A percentile compares a stretch with the other conserved stretches of the same genome.
Evolutionary conservation across 1,140 invertebrate species (phyloP).

Genomic region (Drosophila insularis): DNA sequence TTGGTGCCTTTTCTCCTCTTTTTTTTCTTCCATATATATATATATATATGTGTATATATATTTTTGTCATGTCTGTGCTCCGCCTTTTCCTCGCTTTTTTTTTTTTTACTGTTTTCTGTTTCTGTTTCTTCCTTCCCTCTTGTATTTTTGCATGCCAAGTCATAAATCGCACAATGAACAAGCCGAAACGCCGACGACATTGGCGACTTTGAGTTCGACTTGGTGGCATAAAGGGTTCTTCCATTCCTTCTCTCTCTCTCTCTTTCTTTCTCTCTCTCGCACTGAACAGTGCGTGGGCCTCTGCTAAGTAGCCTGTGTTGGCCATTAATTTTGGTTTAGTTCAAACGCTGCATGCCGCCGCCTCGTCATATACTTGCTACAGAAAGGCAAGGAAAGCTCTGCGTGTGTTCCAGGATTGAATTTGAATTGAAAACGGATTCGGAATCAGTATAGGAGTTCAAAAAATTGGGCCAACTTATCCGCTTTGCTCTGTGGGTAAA

Average conservation of each 20-base stretch:
- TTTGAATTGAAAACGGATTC: neutral
- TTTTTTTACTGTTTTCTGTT: neutral
- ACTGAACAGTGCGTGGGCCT: conserved; percentile 46
- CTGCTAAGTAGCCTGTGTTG: conserved; percentile 80
- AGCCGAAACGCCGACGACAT: conserved; percentile 50
- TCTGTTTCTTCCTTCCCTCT: conserved; percentile 11
- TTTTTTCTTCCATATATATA: neutral
- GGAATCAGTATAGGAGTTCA: neutral
- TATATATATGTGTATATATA: neutral
- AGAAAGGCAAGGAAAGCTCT: conserved; percentile 34
- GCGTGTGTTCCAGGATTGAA: conserved; percentile 56
- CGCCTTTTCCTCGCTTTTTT: conserved; percentile 15
- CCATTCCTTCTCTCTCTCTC: neutral
- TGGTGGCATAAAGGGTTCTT: conserved; percentile 6
- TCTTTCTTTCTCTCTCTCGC: conserved; percentile 20
- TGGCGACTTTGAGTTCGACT: conserved; percentile 31
- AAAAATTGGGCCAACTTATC: no score
- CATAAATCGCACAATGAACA: conserved; percentile 73
- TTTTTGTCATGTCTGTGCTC: conserved; percentile 37
- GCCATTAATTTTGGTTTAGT: conserved; percentile 77
- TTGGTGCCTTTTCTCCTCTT: neutral
- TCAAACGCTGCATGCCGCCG: conserved; percentile 70
- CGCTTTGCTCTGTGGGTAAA: no score
- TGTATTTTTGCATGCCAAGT: conserved; percentile 71
- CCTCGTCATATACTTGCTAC: conserved; percentile 1